phyloP scores from a whole-genome alignment of 2,113 vertebrate genomes.

The Chaetorhynchus papuensis region DNA sequence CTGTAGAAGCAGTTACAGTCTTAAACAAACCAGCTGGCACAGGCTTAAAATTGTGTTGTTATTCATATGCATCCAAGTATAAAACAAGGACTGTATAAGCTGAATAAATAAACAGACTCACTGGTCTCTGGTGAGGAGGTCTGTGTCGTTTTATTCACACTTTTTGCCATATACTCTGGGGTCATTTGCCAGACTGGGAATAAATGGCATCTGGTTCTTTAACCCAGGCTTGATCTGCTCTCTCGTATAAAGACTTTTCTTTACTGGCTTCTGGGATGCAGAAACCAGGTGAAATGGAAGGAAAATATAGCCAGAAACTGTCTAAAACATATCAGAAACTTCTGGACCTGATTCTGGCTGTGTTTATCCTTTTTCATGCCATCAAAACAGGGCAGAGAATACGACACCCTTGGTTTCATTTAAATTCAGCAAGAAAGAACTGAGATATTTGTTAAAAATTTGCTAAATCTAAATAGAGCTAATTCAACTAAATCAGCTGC shows the following conservation, averaged over 20 bases:
- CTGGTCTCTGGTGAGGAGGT: conserved; percentile 19
- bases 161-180: neutral
- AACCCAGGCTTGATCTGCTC: neutral
- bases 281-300: neutral
- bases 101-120: conserved; percentile 57
- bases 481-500: neutral
- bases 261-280: neutral
- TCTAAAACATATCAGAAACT: neutral
- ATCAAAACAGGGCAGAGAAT: neutral
- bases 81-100: conserved; percentile 47
- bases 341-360: neutral
- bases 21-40: conserved; percentile 54
- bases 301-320: neutral
- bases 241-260: neutral
- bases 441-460: neutral
- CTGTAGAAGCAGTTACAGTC: neutral
- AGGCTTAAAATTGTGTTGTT: conserved; percentile 44
- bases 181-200: conserved; percentile 48
- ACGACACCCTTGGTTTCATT: neutral
- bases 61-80: conserved; percentile 38
- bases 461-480: neutral
- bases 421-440: neutral
- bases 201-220: conserved; percentile 41
- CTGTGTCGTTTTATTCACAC: conserved; percentile 56
- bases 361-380: neutral